Evolutionary conservation across 2,888 invertebrate species (phyloP).

Genomic region (Rhabditoides inermis): DNA sequence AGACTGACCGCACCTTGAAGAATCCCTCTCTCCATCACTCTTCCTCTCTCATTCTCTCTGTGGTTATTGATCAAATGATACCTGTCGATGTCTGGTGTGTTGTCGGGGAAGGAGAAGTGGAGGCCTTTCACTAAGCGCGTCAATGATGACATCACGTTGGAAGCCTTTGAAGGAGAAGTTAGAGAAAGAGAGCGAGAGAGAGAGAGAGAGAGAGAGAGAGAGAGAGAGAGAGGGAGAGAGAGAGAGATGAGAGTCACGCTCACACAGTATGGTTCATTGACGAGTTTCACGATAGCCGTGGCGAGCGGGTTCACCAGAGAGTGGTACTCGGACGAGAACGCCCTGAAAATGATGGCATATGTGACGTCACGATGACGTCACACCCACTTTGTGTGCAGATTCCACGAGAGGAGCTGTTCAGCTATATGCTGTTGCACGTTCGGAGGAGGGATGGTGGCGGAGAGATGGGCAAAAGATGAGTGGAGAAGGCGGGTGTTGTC

Average conservation of each 20-base stretch:
- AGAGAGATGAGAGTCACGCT: not conserved
- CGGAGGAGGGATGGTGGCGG: slow-evolving; percentile 8
- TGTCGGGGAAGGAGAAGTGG: slow-evolving; percentile 38
- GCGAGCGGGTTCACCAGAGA: slow-evolving; percentile 28
- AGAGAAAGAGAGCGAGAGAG: no score
- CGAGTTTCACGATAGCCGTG: slow-evolving; percentile 24
- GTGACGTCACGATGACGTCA: no score
- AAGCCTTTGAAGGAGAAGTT: no score
- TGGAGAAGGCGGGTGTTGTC: slow-evolving; percentile 10
- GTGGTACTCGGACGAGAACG: slow-evolving; percentile 40
- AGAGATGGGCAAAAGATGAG: slow-evolving; percentile 11
- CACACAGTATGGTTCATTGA: slow-evolving; percentile 20
- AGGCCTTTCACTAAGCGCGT: slow-evolving; percentile 26
- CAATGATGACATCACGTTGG: no score
- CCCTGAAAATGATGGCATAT: slow-evolving; percentile 24
- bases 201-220: no score
- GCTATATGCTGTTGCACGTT: slow-evolving; percentile 8
- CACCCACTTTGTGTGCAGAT: slow-evolving; percentile 5
- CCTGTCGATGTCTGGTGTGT: no score
- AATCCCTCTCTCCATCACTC: no score
- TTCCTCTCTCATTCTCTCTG: no score
- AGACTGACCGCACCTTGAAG: no score
- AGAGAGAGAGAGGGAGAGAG: no score
- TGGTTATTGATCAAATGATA: no score
- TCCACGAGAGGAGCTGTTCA: slow-evolving; percentile 19